These are phyloP conservation scores for Drosophila meridionalis DNA, from an alignment of 2,888 invertebrate species.

Conservation along the genomic window DNA sequence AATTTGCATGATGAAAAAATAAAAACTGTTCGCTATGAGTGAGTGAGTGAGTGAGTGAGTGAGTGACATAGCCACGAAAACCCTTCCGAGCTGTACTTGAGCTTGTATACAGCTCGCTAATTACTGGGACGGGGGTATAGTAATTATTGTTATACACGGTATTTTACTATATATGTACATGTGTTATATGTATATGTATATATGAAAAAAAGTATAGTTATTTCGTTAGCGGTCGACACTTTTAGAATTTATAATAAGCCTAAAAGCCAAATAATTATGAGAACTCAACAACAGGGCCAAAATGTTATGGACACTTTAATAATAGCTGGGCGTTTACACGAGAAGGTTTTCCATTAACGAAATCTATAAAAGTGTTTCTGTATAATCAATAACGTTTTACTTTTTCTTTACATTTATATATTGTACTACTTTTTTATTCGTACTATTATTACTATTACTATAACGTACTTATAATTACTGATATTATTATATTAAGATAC, in stretches of 20 bases:
- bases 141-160: conserved; percentile 14
- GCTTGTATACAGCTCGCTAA: conserved; percentile 17
- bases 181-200: not conserved
- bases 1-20: conserved; percentile 40
- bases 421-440: too few species aligned
- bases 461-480: too few species aligned
- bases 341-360: too few species aligned
- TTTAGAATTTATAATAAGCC: conserved; percentile 22
- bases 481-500: too few species aligned
- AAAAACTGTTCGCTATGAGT: conserved; percentile 19
- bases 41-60: conserved; percentile 16
- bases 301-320: not conserved
- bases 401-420: too few species aligned
- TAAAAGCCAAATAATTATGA: conserved; percentile 15
- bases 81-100: conserved; percentile 7
- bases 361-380: not conserved
- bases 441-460: too few species aligned
- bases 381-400: not conserved
- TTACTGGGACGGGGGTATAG: conserved; percentile 5
- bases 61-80: conserved; percentile 17
- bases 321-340: not conserved
- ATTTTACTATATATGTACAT: conserved; percentile 1
- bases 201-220: not conserved
- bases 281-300: conserved; percentile 1
- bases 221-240: conserved; percentile 11